Conservation (phyloP, 2,888 invertebrate genomes). For the Ophraella communa region DNA sequence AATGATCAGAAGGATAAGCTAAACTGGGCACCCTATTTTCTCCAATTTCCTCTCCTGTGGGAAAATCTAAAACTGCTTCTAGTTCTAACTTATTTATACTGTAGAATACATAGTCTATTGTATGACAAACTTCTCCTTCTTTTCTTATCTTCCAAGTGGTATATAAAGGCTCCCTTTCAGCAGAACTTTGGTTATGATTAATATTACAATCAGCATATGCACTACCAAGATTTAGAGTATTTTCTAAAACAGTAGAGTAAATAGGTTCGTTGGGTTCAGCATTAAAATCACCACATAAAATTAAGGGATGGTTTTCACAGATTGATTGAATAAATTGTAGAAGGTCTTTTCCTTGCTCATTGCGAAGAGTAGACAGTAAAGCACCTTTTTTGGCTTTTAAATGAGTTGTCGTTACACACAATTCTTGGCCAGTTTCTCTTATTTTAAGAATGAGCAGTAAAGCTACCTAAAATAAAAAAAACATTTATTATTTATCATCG, state of each 20-base stretch:
- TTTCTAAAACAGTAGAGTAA: slow-evolving; percentile 64
- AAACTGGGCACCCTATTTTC: slow-evolving; percentile 70
- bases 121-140: slow-evolving; percentile 74
- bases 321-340: slow-evolving; percentile 64
- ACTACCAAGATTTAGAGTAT: slow-evolving; percentile 60
- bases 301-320: slow-evolving; percentile 63
- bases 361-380: slow-evolving; percentile 69
- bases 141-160: slow-evolving; percentile 80
- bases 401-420: slow-evolving; percentile 75
- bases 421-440: slow-evolving; percentile 64
- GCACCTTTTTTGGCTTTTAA: slow-evolving; percentile 76
- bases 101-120: slow-evolving; percentile 78
- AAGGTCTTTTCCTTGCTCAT: slow-evolving; percentile 75
- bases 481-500: neutral
- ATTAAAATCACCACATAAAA: slow-evolving; percentile 79
- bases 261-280: slow-evolving; percentile 76
- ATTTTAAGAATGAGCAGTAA: slow-evolving; percentile 65
- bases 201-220: slow-evolving; percentile 62
- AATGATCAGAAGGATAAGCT: slow-evolving; percentile 78
- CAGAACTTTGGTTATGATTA: slow-evolving; percentile 36
- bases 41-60: slow-evolving; percentile 71
- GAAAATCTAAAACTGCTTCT: slow-evolving; percentile 65
- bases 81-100: slow-evolving; percentile 66
- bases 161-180: slow-evolving; percentile 68
- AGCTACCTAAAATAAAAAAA: slow-evolving; percentile 62